Evolutionary conservation across 2,888 invertebrate genomes (phyloP).

Genomic region (Conops quadrifasciatus): DNA sequence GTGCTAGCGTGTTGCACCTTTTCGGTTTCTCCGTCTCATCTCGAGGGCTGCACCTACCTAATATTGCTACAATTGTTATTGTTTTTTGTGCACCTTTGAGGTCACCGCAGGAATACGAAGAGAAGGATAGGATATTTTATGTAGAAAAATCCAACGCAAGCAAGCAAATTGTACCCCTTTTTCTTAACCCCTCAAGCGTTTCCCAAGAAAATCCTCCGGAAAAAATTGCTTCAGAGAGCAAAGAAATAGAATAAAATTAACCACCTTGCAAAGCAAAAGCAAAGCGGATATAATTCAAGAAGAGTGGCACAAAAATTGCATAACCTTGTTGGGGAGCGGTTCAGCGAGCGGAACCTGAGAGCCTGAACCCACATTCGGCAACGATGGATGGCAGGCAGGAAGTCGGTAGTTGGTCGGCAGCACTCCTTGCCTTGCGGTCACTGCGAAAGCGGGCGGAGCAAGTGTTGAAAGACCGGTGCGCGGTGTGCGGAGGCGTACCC

Average conservation of each 20-base stretch:
- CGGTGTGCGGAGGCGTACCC: not conserved
- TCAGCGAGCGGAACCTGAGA: not conserved
- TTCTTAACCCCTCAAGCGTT: too few species aligned
- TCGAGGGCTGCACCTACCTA: too few species aligned
- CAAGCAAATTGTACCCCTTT: too few species aligned
- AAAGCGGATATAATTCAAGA: constrained; percentile 37
- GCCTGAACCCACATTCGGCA: not conserved
- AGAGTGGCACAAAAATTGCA: constrained; percentile 39
- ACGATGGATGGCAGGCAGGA: not conserved
- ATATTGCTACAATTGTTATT: constrained; percentile 13
- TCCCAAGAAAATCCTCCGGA: too few species aligned
- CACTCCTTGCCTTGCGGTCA: not conserved
- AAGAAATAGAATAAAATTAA: not conserved
- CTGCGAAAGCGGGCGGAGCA: not conserved
- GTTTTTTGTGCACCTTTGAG: constrained; percentile 31
- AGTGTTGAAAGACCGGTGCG: not conserved
- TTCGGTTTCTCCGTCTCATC: not conserved
- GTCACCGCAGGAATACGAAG: constrained; percentile 12
- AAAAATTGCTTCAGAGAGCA: not conserved
- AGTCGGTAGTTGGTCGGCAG: not conserved
- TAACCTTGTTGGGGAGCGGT: constrained; percentile 5
- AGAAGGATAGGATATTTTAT: not conserved
- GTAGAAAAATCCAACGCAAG: too few species aligned
- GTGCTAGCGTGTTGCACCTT: not conserved
- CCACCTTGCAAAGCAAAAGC: constrained; percentile 21